Base-by-base conservation (phyloP, 2,888 invertebrate species). In the Mesoligia furuncula region DNA sequence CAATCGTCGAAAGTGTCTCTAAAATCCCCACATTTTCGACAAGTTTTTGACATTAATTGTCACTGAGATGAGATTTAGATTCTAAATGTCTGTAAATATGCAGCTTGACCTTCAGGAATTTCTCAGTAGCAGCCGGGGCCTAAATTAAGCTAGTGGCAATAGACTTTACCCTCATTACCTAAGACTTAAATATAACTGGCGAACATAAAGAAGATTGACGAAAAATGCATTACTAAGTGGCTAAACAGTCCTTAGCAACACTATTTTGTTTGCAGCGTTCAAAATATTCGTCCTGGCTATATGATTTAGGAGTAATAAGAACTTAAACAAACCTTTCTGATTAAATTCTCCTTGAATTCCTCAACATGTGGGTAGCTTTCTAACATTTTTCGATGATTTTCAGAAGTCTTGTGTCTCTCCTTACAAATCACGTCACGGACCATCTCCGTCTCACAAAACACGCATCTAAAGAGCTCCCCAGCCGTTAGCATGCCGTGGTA, bases 401-500 rank as follows among this genome's bases (percentile, higher is more conserved):
- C 42, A 0, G 91, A 89, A 48, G 66, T 85, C n/a, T 91, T 93
- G 54, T 95, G 95, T 0, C 78, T 66, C 8, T 93, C 93, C 51
- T 95, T 95, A 17, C 72, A 85, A 24, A 85, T 72, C 0, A 81
- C 71, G 7, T 92, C 87, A 7, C 92, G 73, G 0, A 90, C 82
- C 71, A 95, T 91, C 59, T 92, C 90, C 0, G 68, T 83, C 9
- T 83, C 86, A 77, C 95, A 95, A 67, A 95, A 92, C 0, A 94
- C 89, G 74, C 95, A 95, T 88, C 91, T 92, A 67, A 89, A 93
- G 61, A 88, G 82, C 0, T 91, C 90, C 1, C 92, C 92, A 0
- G 85, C 85, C 2, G 87, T 91, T n/a, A 95, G 74, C 8, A 95
- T 91, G 0, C 95, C 94, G 74, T 95, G 91, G 79, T 94, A 95